These are phyloP conservation scores for Mythimna impura DNA, from an alignment of 2,888 invertebrate species.

Conservation along the genomic window DNA sequence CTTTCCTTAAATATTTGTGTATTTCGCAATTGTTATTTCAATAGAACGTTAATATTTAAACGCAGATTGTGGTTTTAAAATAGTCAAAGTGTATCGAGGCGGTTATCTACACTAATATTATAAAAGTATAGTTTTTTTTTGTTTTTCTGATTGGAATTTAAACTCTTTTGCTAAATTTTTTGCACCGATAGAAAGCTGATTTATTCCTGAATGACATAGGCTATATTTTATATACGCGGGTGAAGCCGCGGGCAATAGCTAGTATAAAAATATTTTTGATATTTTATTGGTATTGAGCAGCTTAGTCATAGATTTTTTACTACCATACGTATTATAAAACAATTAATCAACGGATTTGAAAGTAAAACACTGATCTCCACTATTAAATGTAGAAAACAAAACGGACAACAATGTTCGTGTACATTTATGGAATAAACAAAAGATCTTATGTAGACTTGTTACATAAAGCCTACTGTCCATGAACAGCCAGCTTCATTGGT, in stretches of 20 bases:
- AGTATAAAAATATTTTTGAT: not conserved
- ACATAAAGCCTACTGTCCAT: not conserved
- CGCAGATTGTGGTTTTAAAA: not conserved
- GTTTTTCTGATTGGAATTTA: too few relatives aligned
- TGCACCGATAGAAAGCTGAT: too few relatives aligned
- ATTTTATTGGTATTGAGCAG: too few relatives aligned
- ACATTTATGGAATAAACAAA: not conserved
- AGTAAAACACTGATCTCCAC: not conserved
- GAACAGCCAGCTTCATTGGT: too few relatives aligned
- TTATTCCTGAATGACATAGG: too few relatives aligned
- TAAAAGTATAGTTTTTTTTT: too few relatives aligned
- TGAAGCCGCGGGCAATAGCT: too few relatives aligned
- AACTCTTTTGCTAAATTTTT: too few relatives aligned
- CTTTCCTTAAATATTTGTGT: constrained; percentile 2
- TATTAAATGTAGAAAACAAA: not conserved
- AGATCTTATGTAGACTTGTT: not conserved
- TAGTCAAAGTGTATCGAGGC: not conserved
- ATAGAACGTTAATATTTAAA: not conserved
- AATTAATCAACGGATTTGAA: not conserved
- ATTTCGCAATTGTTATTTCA: not conserved
- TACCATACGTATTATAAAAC: too few relatives aligned
- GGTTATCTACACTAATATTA: too few relatives aligned
- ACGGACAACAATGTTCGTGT: not conserved
- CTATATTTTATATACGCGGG: too few relatives aligned
- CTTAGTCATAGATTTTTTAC: too few relatives aligned